Percentiles rank a stretch among this genome's conserved stretches.
phyloP scores from a whole-genome alignment of 1,140 invertebrate species.

The Holotrichia oblita region DNA sequence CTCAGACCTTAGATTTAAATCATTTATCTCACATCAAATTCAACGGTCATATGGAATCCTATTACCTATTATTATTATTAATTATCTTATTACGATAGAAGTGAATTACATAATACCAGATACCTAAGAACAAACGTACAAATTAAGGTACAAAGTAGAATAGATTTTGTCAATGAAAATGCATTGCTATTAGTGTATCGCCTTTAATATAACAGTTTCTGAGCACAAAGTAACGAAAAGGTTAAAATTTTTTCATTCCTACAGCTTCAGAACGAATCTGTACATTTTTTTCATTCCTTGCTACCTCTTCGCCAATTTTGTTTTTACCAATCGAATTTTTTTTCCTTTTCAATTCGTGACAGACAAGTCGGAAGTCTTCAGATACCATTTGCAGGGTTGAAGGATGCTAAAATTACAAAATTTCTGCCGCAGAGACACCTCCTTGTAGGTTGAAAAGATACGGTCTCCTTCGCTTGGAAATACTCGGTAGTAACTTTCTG shows the following conservation, averaged over 20 bases:
- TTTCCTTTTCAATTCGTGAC: neutral
- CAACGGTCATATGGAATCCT: no score
- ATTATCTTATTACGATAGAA: no score
- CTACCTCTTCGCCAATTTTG: neutral
- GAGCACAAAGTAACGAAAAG: no score
- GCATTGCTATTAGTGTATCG: no score
- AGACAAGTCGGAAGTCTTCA: neutral
- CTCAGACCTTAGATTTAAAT: no score
- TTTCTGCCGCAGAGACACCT: neutral
- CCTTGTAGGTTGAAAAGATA: neutral
- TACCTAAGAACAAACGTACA: no score
- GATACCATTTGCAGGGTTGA: neutral
- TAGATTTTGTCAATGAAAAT: no score
- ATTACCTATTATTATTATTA: no score
- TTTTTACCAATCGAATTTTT: conserved; percentile 17
- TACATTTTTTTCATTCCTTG: conserved; percentile 3
- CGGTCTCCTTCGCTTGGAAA: neutral
- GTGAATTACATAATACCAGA: no score
- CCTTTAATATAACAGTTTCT: no score
- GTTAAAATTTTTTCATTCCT: neutral
- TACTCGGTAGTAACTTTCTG: neutral
- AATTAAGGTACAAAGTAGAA: no score
- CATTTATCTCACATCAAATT: no score
- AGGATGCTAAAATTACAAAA: conserved; percentile 9
- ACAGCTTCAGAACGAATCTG: neutral